Conservation (phyloP, 2,797 vertebrate genomes). For the Lycodopsis pacificus region DNA sequence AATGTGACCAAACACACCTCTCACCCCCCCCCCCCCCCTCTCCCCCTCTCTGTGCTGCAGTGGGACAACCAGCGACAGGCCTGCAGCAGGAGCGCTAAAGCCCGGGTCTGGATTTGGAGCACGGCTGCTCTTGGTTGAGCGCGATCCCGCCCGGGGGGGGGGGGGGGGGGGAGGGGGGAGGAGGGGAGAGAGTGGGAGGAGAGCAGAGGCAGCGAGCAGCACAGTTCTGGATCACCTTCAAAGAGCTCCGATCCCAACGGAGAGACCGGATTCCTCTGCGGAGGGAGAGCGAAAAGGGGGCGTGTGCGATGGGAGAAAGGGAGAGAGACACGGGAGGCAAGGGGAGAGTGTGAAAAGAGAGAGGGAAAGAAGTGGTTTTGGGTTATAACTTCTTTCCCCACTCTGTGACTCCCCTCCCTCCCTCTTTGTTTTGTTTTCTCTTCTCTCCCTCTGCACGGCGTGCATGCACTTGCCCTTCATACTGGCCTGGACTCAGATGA, state of each 20-base stretch:
- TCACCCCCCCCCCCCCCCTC: background rate
- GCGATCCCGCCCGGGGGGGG: constrained; percentile 70
- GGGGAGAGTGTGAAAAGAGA: constrained; percentile 70
- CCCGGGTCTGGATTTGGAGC: constrained; percentile 78
- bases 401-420: constrained; percentile 51
- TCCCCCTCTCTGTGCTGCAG: constrained; percentile 58
- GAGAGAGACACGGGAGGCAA: constrained; percentile 61
- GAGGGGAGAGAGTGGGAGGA: constrained; percentile 49
- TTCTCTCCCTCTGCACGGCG: constrained; percentile 47
- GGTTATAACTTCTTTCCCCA: constrained; percentile 63
- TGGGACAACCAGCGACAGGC: constrained; percentile 68
- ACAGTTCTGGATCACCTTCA: constrained; percentile 86
- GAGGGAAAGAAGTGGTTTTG: constrained; percentile 57
- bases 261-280: constrained; percentile 79
- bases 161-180: constrained; percentile 36
- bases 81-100: constrained; percentile 66
- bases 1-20: constrained; percentile 50
- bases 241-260: constrained; percentile 80
- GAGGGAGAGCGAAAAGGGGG: constrained; percentile 62
- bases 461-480: constrained; percentile 85
- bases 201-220: constrained; percentile 69
- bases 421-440: constrained; percentile 31
- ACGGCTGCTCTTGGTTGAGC: constrained; percentile 71
- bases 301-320: constrained; percentile 48
- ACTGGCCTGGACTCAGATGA: constrained; percentile 75